Base-by-base conservation (phyloP, 2,797 vertebrate species). In the Lutjanus campechanus region DNA sequence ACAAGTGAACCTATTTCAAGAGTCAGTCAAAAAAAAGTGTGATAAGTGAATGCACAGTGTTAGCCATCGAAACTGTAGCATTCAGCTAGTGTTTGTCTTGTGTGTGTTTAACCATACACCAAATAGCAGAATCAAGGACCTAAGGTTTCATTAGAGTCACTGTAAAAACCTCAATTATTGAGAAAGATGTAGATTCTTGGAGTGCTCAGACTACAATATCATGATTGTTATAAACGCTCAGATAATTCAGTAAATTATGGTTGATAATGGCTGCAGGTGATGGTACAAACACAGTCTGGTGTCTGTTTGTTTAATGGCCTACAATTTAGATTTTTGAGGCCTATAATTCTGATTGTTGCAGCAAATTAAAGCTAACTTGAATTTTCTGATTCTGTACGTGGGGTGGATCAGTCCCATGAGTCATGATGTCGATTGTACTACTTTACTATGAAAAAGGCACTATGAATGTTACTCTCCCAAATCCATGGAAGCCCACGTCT, bases 201-300 rank as follows among this genome's bases (percentile, higher is more conserved):
- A 61, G 8, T 43, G 11, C 19, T 46, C 41, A 36, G 16, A 40
- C 29, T 29, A 29, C 25, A 11, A 70, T 20, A 40, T 69, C 11
- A 61, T 61, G 19, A 50, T 54, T 55, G 71, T 76, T 61, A 49
- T 62, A 29, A 7, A 77, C 7, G 3, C 60, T 54, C 25, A 41
- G 70, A 81, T 83, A 43, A 70, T 87, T 81, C 51, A 43, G 76
- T 60, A 78, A 82, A 82, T 85, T 81, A 79, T 72, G 65, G 53
- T 65, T 79, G 69, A 70, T 73, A 77, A 64, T 73, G 63, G 74
- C 65, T 77, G 54, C 44, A 83, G 74, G 55, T 74, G 83, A 72
- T 63, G 12, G 47, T 41, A 61, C 44, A 73, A 82, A 77, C 49
- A 79, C 79, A 74, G 79, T 40, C 41, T 40, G 40, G 29, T 70